A percentile compares a stretch with the other conserved stretches of the same genome.
Conservation (phyloP, 2,113 vertebrate genomes). For the Callospermophilus lateralis region DNA sequence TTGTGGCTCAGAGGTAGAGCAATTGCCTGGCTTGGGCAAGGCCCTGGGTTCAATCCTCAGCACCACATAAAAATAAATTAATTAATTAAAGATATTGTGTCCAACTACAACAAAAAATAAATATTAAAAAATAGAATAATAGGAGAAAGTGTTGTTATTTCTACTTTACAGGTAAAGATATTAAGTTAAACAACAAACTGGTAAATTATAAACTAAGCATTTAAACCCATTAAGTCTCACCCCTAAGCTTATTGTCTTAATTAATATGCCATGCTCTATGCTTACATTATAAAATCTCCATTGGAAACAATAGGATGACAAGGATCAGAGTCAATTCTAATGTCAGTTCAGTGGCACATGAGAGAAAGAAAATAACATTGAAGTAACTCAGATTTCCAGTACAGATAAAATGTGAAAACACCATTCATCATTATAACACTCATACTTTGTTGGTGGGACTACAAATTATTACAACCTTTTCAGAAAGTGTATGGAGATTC, state of each 20-base stretch:
- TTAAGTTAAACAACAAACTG: not conserved
- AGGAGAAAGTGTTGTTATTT: not conserved
- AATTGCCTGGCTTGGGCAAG: too few relatives aligned
- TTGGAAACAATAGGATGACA: not conserved
- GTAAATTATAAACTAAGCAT: not conserved
- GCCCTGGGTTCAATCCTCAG: too few relatives aligned
- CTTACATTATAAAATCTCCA: not conserved
- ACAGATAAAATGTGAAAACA: slow-evolving; percentile 43
- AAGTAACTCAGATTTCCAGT: not conserved
- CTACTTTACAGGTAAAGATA: not conserved
- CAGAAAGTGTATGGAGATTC: too few relatives aligned
- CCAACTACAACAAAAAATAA: too few relatives aligned
- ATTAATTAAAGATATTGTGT: too few relatives aligned
- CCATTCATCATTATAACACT: not conserved
- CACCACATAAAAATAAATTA: too few relatives aligned
- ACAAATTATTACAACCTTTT: too few relatives aligned
- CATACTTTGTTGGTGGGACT: too few relatives aligned
- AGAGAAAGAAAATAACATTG: not conserved
- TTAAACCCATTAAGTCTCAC: slow-evolving; percentile 9
- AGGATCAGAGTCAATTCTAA: not conserved
- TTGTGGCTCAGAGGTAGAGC: too few relatives aligned
- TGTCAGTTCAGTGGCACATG: not conserved
- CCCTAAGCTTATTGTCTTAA: slow-evolving; percentile 17
- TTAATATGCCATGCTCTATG: not conserved
- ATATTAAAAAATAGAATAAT: too few relatives aligned